A percentile compares a stretch with the other conserved stretches of the same genome.
phyloP scores from a whole-genome alignment of 2,113 vertebrate species.

The Rhynchopsitta pachyrhyncha region DNA sequence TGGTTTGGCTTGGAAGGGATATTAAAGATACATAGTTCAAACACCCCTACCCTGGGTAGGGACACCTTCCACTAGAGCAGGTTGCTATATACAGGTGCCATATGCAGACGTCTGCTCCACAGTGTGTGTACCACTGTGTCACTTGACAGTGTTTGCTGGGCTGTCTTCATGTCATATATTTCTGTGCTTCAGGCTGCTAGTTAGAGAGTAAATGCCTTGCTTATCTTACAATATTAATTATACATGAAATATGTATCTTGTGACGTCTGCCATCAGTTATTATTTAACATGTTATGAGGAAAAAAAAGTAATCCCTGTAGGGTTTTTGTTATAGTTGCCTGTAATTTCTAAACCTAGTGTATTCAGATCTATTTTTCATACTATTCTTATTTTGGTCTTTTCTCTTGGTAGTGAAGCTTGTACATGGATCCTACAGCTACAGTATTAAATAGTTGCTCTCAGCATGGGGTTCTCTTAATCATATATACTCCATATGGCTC shows the following conservation, averaged over 20 bases:
- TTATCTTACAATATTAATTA: not conserved
- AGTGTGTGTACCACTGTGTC: rapidly evolving
- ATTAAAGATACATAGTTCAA: not conserved
- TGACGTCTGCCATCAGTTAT: not conserved
- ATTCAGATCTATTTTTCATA: not conserved
- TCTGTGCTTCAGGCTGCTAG: not conserved
- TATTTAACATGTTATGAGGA: not conserved
- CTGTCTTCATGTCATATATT: not conserved
- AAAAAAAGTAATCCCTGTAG: not conserved
- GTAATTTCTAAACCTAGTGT: not conserved
- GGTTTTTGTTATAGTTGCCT: rapidly evolving
- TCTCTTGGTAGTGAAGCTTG: not conserved
- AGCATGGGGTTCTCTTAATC: not conserved
- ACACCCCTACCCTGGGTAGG: not conserved
- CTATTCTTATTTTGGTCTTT: not conserved
- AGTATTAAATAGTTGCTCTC: not conserved
- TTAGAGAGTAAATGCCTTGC: not conserved
- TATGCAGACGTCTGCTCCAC: not conserved
- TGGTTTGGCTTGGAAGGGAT: not conserved
- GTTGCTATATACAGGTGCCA: not conserved
- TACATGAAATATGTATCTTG: not conserved
- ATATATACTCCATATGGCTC: not conserved
- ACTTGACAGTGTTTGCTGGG: not conserved
- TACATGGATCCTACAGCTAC: not conserved
- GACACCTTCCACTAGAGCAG: not conserved